Evolutionary conservation across 2,888 invertebrate species (phyloP), one percentile per base, ranked within the genome.

Genomic region (Silvanus unidentatus): DNA sequence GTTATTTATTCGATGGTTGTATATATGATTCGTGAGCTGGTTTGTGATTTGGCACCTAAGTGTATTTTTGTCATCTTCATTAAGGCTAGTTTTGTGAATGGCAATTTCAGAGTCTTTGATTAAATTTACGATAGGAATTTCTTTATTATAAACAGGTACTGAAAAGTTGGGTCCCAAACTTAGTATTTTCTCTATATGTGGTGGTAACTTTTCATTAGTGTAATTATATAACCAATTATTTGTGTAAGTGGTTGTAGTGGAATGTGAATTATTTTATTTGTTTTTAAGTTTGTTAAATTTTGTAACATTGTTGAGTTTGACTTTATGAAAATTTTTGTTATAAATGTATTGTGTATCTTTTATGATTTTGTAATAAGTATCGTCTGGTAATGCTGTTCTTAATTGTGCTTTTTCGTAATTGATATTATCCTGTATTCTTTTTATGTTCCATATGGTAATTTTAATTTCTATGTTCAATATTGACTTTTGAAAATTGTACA

Each of bases 121-220:
- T n/a, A 49, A 27, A 16, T 32, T 42, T 4, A 22, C 11, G 27
- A 41, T 10, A 22, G 36, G 22, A 29, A 42, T 22, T 27, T 42
- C 27, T n/a, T 38, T 30, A n/a, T 14, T 12, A n/a, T n/a, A 32
- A 9, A 29, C 30, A 9, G 38, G 29, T n/a, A 51, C 34, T 12
- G 36, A 34, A 37, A 48, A 49, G 38, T 44, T 45, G 14, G 48
- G 45, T 22, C 45, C 47, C 16, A 52, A 39, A 14, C 47, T 39
- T 28, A 48, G 16, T 15, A 49, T 42, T 16, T 27, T 16, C 22
- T 39, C 39, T 4, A 52, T 30, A 27, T 52, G 39, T n/a, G 30
- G 13, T 8, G 52, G 48, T 37, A 52, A 35, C 8, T 44, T 30
- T 12, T 44, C 22, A 10, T 44, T 22, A n/a, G 52, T 49, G 3